Evolutionary conservation across 2,888 invertebrate species (phyloP), one percentile per base, ranked within the genome.

Genomic region (Anticlea derivata): DNA sequence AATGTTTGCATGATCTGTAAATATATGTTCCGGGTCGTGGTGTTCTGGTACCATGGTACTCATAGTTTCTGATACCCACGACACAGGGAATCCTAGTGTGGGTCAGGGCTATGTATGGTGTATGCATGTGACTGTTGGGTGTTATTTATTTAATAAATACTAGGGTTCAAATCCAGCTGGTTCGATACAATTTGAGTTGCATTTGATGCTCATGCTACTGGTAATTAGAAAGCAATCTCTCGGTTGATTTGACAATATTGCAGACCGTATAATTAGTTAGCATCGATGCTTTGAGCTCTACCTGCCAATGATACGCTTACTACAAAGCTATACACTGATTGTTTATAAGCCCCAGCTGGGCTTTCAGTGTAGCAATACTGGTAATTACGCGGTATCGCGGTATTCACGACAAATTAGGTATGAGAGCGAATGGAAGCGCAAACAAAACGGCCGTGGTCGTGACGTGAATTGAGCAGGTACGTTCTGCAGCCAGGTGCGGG

Each of bases 331-430:
- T 38, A 39, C 27, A 20, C 22, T 33, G 38, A 76, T 76, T 80
- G 80, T 80, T 76, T 65, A 66, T 65, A 74, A 70, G 72, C 75
- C 83, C 84, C 85, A 73, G 33, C 49, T 39, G 65, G 70, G 73
- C 75, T 83, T 86, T 81, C 86, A 83, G 78, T 80, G 77, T 80
- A 83, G 83, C 86, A 87, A 89, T 88, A 87, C 82, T 81, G 83
- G 83, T 86, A 88, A 89, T 88, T 88, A 83, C 77, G 83, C 73
- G 81, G 85, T 76, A 88, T 83, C 77, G 83, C 73, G 81, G 85
- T 76, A 88, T 89, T 88, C 86, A 86, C 82, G 83, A 87, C 87
- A 88, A 88, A 88, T 88, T 88, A 88, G 78, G 85, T 80, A 85
- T 87, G 86, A 88, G 87, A 88, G 85, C 88, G 85, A 83, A 86